These are phyloP conservation scores for Macrobrachium rosenbergii DNA, from an alignment of 1,140 invertebrate genomes.

Conservation along the genomic window DNA sequence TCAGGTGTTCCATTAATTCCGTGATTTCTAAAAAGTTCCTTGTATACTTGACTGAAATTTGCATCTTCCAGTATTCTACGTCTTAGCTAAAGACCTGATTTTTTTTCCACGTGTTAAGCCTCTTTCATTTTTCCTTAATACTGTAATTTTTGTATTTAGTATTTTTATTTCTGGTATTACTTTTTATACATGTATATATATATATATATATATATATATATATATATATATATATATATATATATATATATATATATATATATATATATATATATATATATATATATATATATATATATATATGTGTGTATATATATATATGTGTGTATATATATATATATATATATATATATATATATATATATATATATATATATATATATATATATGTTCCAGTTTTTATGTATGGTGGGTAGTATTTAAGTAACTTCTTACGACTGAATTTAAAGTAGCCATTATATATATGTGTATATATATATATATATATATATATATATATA, in stretches of 20 bases:
- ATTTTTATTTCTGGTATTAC: not conserved
- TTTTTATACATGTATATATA: not conserved
- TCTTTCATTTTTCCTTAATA: too few relatives aligned
- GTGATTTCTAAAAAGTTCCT: too few relatives aligned
- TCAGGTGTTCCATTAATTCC: too few relatives aligned
- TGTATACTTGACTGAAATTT: too few relatives aligned
- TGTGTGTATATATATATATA: not conserved
- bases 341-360: not conserved
- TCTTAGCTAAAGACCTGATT: not conserved
- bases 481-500: slow-evolving; percentile 9
- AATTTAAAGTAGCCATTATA: too few relatives aligned
- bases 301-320: not conserved
- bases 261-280: slow-evolving; percentile 8
- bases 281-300: slow-evolving; percentile 20
- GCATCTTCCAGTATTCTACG: not conserved
- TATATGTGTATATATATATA: too few relatives aligned
- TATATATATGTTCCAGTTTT: not conserved
- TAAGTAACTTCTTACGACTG: too few relatives aligned
- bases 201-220: slow-evolving; percentile 22
- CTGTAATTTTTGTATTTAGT: not conserved
- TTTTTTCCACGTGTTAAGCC: too few relatives aligned
- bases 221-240: slow-evolving; percentile 10
- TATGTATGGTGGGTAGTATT: too few relatives aligned
- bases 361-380: slow-evolving; percentile 1
- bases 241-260: not conserved